A percentile compares a stretch with the other conserved stretches of the same genome.
Evolutionary conservation across 53 echinoderm and acorn worm genomes (phyloP).

Genomic region (Henricia sp.): DNA sequence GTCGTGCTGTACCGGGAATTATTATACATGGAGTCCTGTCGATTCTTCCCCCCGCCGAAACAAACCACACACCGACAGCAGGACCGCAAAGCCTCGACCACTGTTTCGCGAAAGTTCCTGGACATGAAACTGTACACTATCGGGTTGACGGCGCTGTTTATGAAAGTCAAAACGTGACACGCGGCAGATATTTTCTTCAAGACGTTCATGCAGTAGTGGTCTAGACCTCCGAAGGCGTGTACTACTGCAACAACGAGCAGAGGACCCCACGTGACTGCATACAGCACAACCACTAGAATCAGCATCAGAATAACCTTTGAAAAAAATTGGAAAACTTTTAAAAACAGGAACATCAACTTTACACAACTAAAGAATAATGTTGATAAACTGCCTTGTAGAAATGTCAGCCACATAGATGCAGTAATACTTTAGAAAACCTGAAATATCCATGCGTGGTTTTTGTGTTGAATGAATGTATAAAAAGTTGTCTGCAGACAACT

Average conservation of each 20-base stretch:
- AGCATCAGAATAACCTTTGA: constrained; percentile 71
- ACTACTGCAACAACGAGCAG: constrained; percentile 37
- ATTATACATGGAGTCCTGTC: constrained; percentile 34
- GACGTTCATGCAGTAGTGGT: background rate
- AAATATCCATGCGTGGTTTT: too few relatives aligned
- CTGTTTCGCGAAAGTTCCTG: constrained; percentile 67
- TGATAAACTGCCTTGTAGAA: too few relatives aligned
- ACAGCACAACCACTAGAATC: constrained; percentile 53
- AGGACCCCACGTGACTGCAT: constrained; percentile 75
- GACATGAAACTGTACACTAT: constrained; percentile 82
- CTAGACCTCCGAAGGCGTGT: constrained; percentile 4
- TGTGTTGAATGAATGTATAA: too few relatives aligned
- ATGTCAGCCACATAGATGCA: too few relatives aligned
- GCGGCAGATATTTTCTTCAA: constrained; percentile 12
- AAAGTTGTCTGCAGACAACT: too few relatives aligned
- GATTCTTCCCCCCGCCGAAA: background rate
- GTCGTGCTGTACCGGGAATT: constrained; percentile 42
- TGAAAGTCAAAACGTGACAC: constrained; percentile 53
- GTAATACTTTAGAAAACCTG: too few relatives aligned
- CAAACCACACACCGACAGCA: constrained; percentile 41
- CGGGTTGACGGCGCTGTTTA: constrained; percentile 73
- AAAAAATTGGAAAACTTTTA: background rate
- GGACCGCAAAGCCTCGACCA: constrained; percentile 48
- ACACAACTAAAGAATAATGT: too few relatives aligned
- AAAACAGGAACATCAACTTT: too few relatives aligned